Base-by-base conservation (phyloP, 2,797 vertebrate species). In the Cephalopachus bancanus region DNA sequence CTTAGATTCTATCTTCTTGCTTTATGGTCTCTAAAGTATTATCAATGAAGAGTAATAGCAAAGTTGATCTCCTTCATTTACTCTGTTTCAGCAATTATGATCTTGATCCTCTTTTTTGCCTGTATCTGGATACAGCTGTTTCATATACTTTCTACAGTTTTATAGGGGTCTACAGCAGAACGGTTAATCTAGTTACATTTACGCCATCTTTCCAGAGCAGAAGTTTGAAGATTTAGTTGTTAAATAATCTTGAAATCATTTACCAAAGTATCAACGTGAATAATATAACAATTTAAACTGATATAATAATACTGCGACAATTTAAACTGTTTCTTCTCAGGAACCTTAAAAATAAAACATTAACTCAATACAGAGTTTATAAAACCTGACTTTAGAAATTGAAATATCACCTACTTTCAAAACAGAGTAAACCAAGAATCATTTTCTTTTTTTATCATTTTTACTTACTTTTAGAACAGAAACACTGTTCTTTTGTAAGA, bases 321-420 rank as follows among this genome's bases (percentile, higher is more conserved):
- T 44, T 44, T 44, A 44, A 44, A 44, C 44, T 22, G 37, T 79
- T 83, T 83, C 2, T 3, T 92, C 37, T n/a, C 22, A 93, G 83
- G 19, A 44, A 80, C 22, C 55, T 93, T 80, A 85, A 95, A 79
- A 81, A 62, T 51, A 17, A 51, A 22, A 59, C 1, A 20, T 0
- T 76, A 7, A 83, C 49, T 83, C 67, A 83, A 14, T 79, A 0
- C 8, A 55, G 9, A 93, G 5, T 79, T 80, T 88, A 87, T 64
- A 67, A 92, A 90, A 62, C 62, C 4, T 44, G 4, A 79, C 71
- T 95, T 72, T 30, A 72, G 37, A 91, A 93, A 96, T 28, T 81
- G 4, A 88, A 86, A 79, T 85, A n/a, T 1, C 94, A 62, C 2
- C 8, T 30, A 22, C 3, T 97, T 92, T 84, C 62, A 91, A 79